Evolutionary conservation across 2,888 invertebrate species (phyloP).

Genomic region (Noctua janthina): DNA sequence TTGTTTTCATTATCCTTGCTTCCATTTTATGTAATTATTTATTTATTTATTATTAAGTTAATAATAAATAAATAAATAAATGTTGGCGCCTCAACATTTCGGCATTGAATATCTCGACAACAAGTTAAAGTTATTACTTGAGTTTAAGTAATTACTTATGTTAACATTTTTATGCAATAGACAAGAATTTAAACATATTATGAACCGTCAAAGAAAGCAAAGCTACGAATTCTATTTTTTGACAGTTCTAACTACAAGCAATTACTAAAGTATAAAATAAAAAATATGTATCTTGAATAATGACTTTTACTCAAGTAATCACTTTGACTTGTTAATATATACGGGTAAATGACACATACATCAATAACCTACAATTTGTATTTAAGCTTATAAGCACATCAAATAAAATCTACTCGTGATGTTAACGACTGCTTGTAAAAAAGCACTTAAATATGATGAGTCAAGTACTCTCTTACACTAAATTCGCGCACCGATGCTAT

Average conservation of each 20-base stretch:
- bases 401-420: slow-evolving; percentile 48
- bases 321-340: too few species aligned
- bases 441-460: slow-evolving; percentile 77
- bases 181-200: too few species aligned
- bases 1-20: not conserved
- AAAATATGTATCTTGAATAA: too few species aligned
- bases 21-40: slow-evolving; percentile 1
- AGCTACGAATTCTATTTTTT: too few species aligned
- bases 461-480: slow-evolving; percentile 80
- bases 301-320: too few species aligned
- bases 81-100: not conserved
- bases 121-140: too few species aligned
- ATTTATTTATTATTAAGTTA: too few species aligned
- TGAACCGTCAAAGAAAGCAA: too few species aligned
- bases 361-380: not conserved
- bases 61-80: not conserved
- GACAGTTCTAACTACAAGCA: too few species aligned
- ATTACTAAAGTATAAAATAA: too few species aligned
- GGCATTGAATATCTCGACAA: not conserved
- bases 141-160: too few species aligned
- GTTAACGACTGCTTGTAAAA: slow-evolving; percentile 70
- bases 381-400: slow-evolving; percentile 22
- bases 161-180: too few species aligned
- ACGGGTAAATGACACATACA: not conserved
- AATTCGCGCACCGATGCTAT: slow-evolving; percentile 32